Conservation (phyloP, 92 coral and sea anemone species). For the Epizoanthus stellaris region DNA sequence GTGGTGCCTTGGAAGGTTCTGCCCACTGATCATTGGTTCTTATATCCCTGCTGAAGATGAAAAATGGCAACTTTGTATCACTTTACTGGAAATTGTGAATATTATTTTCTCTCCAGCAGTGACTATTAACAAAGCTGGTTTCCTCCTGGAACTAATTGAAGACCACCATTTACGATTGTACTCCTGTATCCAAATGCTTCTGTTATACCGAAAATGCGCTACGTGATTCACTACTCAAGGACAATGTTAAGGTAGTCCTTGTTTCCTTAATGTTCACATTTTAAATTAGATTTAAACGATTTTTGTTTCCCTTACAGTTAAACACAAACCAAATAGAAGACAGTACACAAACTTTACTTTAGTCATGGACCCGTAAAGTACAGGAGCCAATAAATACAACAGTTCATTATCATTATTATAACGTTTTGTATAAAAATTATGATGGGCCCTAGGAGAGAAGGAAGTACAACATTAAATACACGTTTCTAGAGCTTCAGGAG, state of each 20-base stretch:
- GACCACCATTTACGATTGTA: conserved; percentile 41
- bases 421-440: too few species aligned
- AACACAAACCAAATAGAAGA: too few species aligned
- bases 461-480: too few species aligned
- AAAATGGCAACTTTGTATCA: conserved; percentile 57
- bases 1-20: conserved; percentile 55
- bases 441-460: too few species aligned
- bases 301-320: too few species aligned
- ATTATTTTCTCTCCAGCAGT: conserved; percentile 42
- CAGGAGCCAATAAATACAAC: too few species aligned
- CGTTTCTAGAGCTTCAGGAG: too few species aligned
- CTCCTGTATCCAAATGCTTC: conserved; percentile 43
- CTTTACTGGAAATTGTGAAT: conserved; percentile 53
- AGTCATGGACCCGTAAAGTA: too few species aligned
- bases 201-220: conserved; percentile 50
- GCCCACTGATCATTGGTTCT: conserved; percentile 54
- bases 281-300: too few species aligned
- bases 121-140: conserved; percentile 38
- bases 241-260: conserved; percentile 28
- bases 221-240: conserved; percentile 42
- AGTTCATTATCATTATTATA: too few species aligned
- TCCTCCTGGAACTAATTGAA: conserved; percentile 5
- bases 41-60: conserved; percentile 55
- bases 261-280: not conserved
- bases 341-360: too few species aligned